Evolutionary conservation across 2,797 vertebrate genomes (phyloP), one percentile per base, ranked within the genome.

Genomic region (Erethizon dorsatum): DNA sequence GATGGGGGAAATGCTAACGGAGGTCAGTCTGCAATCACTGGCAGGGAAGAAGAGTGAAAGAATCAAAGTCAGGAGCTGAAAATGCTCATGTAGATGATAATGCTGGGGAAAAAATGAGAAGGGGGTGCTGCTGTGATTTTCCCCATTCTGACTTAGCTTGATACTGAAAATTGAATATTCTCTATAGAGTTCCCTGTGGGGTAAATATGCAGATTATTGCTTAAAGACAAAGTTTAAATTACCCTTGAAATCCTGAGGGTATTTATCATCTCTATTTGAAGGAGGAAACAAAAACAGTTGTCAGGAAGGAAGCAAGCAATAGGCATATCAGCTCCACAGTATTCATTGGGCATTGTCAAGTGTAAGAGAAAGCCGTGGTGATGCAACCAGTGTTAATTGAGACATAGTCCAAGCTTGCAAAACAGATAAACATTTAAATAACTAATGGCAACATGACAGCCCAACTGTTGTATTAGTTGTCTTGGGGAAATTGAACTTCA

Each of bases 11-110:
- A 71, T 87, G 92, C 57, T 91, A 95, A 83, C 0, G 0, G 83
- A 94, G 96, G 91, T 96, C 96, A 91, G 52, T 78, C 77, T 54
- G 1, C 59, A 84, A 85, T 88, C 80, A 50, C 79, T 52, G 79
- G 50, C 73, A 89, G 83, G 75, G 69, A 41, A 71, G 71, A 33
- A 67, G 80, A 56, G 59, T 15, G 63, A 41, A 83, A 6, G 50
- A 57, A 61, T 73, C 22, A 28, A 88, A 54, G 31, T 61, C 45
- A 86, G 90, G 67, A 77, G 83, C 47, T 59, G 15, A 94, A 73
- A 78, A 65, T 45, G 41, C 73, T 47, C 28, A 6, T 15, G 37
- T 31, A 31, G 79, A 37, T 1, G 6, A 6, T 17, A 54, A 71
- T 24, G 67, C 56, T 92, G 45, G 6, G 71, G 45, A 47, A 52